Conservation (phyloP, 2,797 vertebrate species). For the Aldrovandia affinis region DNA sequence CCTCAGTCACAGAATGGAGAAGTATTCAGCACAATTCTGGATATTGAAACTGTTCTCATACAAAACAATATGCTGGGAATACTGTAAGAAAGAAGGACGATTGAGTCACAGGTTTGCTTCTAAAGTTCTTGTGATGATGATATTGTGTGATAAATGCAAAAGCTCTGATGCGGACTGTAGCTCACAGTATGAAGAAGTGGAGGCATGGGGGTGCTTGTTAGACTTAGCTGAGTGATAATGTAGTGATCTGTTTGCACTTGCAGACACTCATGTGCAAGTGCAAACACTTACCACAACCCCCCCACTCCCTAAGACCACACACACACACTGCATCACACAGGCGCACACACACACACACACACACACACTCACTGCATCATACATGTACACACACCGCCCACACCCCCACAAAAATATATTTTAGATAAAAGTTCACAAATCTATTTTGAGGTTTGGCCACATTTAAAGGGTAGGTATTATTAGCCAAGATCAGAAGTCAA, state of each 20-base stretch:
- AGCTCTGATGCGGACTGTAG: background rate
- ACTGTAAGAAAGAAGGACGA: background rate
- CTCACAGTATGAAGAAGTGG: background rate
- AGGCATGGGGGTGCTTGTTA: too few relatives aligned
- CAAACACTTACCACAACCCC: too few relatives aligned
- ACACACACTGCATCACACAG: background rate
- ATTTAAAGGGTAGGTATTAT: constrained; percentile 46
- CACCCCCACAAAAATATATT: background rate
- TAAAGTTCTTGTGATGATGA: background rate
- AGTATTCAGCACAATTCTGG: background rate
- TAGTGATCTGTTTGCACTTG: too few relatives aligned
- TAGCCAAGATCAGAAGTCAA: constrained; percentile 30
- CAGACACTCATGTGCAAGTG: too few relatives aligned
- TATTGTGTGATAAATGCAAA: background rate
- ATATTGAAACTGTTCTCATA: too few relatives aligned
- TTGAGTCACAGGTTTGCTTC: background rate
- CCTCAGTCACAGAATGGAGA: background rate
- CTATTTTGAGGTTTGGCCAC: constrained; percentile 17
- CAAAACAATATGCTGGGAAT: too few relatives aligned
- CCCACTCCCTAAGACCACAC: too few relatives aligned
- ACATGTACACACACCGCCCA: constrained; percentile 22
- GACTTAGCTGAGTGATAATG: too few relatives aligned
- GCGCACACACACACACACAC: constrained; percentile 22
- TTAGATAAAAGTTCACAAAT: constrained; percentile 22
- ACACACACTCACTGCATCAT: background rate